Percentiles rank a stretch among this genome's conserved stretches.
Evolutionary conservation across 2,797 vertebrate genomes (phyloP).

Genomic region (Typhlichthys eigenmanni): DNA sequence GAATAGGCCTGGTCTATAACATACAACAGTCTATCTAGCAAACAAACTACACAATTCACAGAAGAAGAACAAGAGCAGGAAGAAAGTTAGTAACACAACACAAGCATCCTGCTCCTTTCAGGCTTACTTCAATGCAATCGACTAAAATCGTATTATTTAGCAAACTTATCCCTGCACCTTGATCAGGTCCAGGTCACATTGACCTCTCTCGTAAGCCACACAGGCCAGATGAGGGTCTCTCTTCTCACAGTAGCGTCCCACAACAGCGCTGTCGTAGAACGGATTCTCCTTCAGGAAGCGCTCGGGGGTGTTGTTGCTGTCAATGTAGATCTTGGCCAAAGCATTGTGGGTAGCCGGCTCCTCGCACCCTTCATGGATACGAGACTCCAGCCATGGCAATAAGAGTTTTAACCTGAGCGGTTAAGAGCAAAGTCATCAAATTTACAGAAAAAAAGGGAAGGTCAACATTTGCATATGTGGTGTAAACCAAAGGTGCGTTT

Average conservation of each 20-base stretch:
- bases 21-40: too few relatives aligned
- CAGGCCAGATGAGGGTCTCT: conserved; percentile 91
- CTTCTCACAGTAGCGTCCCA: conserved; percentile 91
- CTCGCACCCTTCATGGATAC: conserved; percentile 89
- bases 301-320: conserved; percentile 91
- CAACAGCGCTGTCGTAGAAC: conserved; percentile 87
- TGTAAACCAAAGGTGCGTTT: too few relatives aligned
- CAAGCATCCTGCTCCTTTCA: too few relatives aligned
- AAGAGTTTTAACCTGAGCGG: conserved; percentile 85
- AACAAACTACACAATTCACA: too few relatives aligned
- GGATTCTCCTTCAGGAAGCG: conserved; percentile 89
- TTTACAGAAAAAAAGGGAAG: too few relatives aligned
- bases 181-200: conserved; percentile 91
- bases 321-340: conserved; percentile 92
- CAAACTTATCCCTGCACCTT: conserved; percentile 73
- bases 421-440: background rate
- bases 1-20: too few relatives aligned
- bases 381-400: conserved; percentile 89
- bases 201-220: conserved; percentile 88
- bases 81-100: too few relatives aligned
- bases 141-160: background rate
- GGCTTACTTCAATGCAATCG: too few relatives aligned
- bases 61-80: too few relatives aligned
- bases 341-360: conserved; percentile 92
- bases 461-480: too few relatives aligned